Base-by-base conservation (phyloP, 1,140 invertebrate species). In the Heliconius nattereri region DNA sequence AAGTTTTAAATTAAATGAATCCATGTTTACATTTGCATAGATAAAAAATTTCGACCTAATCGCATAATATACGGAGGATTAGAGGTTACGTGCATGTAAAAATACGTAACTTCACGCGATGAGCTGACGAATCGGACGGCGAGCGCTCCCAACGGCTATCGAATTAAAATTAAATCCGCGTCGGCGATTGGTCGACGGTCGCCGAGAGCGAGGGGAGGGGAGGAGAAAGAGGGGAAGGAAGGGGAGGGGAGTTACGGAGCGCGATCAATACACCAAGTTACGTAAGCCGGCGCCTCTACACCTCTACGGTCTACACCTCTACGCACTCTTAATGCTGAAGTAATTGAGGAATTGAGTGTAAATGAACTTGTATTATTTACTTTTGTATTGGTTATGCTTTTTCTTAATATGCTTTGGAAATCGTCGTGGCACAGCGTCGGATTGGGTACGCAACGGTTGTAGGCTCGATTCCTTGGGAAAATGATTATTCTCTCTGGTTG, bases 141-240 rank as follows among this genome's bases (percentile, higher is more conserved):
- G 80, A 73, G 85, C 85, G 85, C 83, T 81, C 79, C 75, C 73
- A 85, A 84, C 88, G 85, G 88, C 84, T 85, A 91, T 91, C 85
- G 85, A 89, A 91, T 91, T 92, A 91, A 91, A 92, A 91, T 90
- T 90, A 91, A 92, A 91, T 81, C 86, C 76, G 40, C 81, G 78
- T 45, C 82, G 76, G 79, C 79, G 80, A 92, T 92, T 91, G 91
- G 91, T 85, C 85, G 84, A 54, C 84, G 83, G 45, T 75, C 78
- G 78, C 79, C 79, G 72, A 40, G 78, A 49, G 71, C 49, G 75
- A 2, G 75, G 81, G 74, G 81, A 72, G 79, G 20, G 32, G 83
- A 66, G 81, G 73, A 77, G 45, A 32, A 32, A 32, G 82, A 72
- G 79, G 19, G 32, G 83, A 66, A 5, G 40, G 40, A 13, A 5